phyloP scores from a whole-genome alignment of 2,888 invertebrate species.

The Acronicta leporina region DNA sequence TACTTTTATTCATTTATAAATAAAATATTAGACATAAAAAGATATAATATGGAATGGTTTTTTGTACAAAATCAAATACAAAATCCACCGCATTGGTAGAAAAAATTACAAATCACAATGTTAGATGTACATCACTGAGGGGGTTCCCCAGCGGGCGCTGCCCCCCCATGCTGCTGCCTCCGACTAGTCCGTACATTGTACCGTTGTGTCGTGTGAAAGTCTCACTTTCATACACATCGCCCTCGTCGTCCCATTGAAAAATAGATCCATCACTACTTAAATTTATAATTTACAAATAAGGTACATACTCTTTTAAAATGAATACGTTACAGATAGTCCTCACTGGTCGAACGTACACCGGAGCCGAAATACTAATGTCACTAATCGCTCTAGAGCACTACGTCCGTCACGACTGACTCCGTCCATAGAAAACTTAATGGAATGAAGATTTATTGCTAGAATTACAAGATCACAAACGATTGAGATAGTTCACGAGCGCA shows the following conservation, averaged over 20 bases:
- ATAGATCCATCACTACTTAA: slow-evolving; percentile 88
- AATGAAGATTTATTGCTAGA: slow-evolving; percentile 89
- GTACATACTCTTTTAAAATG: slow-evolving; percentile 85
- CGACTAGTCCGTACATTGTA: slow-evolving; percentile 87
- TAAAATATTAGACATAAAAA: slow-evolving; percentile 84
- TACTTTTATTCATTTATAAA: slow-evolving; percentile 79
- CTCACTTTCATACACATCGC: slow-evolving; percentile 79
- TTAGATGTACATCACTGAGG: slow-evolving; percentile 69
- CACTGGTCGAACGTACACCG: slow-evolving; percentile 68
- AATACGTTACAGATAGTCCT: slow-evolving; percentile 81
- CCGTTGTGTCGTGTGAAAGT: slow-evolving; percentile 80
- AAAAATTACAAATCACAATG: slow-evolving; percentile 82
- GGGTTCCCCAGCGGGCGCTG: slow-evolving; percentile 59
- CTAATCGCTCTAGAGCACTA: slow-evolving; percentile 87
- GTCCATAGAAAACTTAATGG: slow-evolving; percentile 85
- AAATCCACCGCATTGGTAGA: slow-evolving; percentile 81
- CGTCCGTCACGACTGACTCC: slow-evolving; percentile 76
- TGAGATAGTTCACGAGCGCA: slow-evolving; percentile 69
- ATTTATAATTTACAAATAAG: slow-evolving; percentile 88
- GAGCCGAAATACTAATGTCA: slow-evolving; percentile 73
- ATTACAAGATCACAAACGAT: slow-evolving; percentile 88
- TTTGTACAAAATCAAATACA: slow-evolving; percentile 87
- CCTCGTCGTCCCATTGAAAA: slow-evolving; percentile 80
- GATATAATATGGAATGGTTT: slow-evolving; percentile 87
- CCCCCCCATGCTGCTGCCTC: slow-evolving; percentile 40